Base-by-base conservation (phyloP, 2,113 vertebrate genomes). In the Genyomyrus donnyi region DNA sequence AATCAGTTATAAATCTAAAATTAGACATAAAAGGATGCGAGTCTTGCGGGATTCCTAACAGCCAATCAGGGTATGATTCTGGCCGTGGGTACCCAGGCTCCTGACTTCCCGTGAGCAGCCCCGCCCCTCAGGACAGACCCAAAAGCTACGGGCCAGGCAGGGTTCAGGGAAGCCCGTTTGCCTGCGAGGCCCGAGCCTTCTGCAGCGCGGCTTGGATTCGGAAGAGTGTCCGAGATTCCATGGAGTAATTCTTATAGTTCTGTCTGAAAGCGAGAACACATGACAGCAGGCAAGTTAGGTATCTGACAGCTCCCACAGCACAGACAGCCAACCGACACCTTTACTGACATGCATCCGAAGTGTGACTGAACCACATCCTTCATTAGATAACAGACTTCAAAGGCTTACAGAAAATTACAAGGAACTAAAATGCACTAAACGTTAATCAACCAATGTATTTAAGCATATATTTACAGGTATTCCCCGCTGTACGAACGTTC, bases 191-290 rank as follows among this genome's bases (percentile, higher is more conserved):
- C 93, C 94, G 97, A 91, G 97, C 98, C 95, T 99, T 98, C 90
- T 97, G 97, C 91, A 97, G 93, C 89, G 98, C 98, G 87, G 98
- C 98, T 93, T 99, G 98, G 93, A 99, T 98, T 91, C 98, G 96
- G 96, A 99, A 99, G 93, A 99, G 98, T 88, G 97, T 99, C 93
- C 98, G 96, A 89, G 98, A 99, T 94, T 99, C 98, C 98, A 99
- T 99, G 50, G 98, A 99, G 93, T 99, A 99, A 94, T 99, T 98
- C 96, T 99, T 99, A 93, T 99, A 99, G 93, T 98, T 99, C 92
- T 98, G 97, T 94, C 98, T 99, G 92, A 89, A 96, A 93, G 89
- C 3, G 89, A 46, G 92, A n/a, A 10, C 13, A 1, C 84, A 92
- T 89, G 17, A 45, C 35, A n/a, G 87, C 31, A 62, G 31, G 17